phyloP scores from a whole-genome alignment of 2,888 invertebrate species.

The Elysia crispata region DNA sequence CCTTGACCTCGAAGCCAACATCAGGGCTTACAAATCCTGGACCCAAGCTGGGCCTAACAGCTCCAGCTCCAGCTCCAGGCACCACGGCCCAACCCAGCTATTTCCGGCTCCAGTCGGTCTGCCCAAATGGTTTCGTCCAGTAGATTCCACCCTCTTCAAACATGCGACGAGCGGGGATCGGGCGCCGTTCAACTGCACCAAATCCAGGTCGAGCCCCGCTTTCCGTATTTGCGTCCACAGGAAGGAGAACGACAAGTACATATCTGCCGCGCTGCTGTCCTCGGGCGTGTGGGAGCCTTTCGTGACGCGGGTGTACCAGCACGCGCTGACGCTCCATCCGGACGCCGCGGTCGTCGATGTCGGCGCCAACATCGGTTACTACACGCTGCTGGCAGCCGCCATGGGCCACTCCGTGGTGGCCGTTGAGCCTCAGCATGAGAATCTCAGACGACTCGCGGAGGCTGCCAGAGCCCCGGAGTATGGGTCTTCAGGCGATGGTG shows the following conservation, averaged over 20 bases:
- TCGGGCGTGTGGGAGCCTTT: slow-evolving; percentile 71
- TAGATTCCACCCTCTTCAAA: too few relatives aligned
- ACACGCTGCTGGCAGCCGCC: slow-evolving; percentile 67
- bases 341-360: slow-evolving; percentile 68
- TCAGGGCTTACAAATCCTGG: neutral
- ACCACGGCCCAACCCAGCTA: neutral
- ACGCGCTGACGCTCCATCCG: slow-evolving; percentile 56
- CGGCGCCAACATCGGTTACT: slow-evolving; percentile 75
- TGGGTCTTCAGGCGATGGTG: too few relatives aligned
- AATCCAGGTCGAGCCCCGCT: slow-evolving; percentile 57
- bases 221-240: slow-evolving; percentile 67
- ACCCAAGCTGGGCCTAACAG: neutral
- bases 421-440: slow-evolving; percentile 68
- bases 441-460: too few relatives aligned
- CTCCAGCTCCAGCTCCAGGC: slow-evolving; percentile 35
- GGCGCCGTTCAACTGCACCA: slow-evolving; percentile 55
- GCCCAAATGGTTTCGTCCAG: too few relatives aligned
- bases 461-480: too few relatives aligned
- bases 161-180: too few relatives aligned
- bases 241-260: slow-evolving; percentile 61
- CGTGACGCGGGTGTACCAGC: slow-evolving; percentile 62
- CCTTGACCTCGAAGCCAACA: neutral
- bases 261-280: slow-evolving; percentile 63
- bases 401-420: slow-evolving; percentile 70
- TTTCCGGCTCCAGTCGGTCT: too few relatives aligned